phyloP scores from a whole-genome alignment of 2,888 invertebrate species.

The Archaeoteleia sp. region DNA sequence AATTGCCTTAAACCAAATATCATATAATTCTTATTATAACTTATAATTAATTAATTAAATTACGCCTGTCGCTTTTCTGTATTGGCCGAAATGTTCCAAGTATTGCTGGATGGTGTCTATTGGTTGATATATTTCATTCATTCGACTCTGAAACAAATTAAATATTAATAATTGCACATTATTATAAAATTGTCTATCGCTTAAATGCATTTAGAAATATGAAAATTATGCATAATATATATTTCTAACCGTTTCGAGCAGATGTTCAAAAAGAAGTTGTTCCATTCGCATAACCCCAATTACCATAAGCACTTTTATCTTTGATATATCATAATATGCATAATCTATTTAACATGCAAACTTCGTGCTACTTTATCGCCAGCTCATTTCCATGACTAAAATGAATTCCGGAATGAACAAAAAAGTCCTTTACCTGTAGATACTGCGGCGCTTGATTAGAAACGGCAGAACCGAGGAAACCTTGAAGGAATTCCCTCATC shows the following conservation, averaged over 20 bases:
- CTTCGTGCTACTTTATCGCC: conserved; percentile 15
- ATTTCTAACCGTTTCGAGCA: background rate
- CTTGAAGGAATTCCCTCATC: conserved; percentile 92
- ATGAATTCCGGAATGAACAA: background rate
- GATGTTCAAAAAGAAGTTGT: conserved; percentile 2
- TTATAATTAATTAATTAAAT: no score
- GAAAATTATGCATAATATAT: background rate
- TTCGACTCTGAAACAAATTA: conserved; percentile 78
- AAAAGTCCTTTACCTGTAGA: conserved; percentile 74
- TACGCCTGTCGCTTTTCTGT: conserved; percentile 85
- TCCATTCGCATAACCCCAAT: conserved; percentile 12
- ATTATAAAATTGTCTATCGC: background rate
- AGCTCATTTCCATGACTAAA: conserved; percentile 4
- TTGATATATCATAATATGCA: conserved; percentile 21
- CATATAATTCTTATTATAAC: background rate
- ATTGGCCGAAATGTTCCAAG: conserved; percentile 93
- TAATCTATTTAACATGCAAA: conserved; percentile 21
- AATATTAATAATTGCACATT: no score
- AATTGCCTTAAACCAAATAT: background rate
- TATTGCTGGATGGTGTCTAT: conserved; percentile 96
- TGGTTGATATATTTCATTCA: conserved; percentile 91
- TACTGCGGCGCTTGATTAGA: conserved; percentile 85
- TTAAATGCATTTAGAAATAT: background rate
- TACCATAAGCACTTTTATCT: conserved; percentile 18
- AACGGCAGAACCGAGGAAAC: conserved; percentile 87